Evolutionary conservation across 2,888 invertebrate genomes (phyloP), one percentile per base, ranked within the genome.

Genomic region (Synanthedon andrenaeformis): DNA sequence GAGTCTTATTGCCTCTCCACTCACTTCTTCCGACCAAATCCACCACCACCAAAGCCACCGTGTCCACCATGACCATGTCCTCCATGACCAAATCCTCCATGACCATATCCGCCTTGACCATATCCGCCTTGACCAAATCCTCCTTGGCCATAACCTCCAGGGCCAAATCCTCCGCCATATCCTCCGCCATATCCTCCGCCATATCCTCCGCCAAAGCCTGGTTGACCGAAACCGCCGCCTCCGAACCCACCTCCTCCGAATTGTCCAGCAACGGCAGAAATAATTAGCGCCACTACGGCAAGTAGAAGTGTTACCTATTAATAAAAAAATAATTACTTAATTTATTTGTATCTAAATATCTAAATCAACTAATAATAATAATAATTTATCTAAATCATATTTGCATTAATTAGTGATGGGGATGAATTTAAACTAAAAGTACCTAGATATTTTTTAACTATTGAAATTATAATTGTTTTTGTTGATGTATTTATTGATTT

Each of bases 81-180:
- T 11, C 60, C 59, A 17, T 51, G 56, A n/a, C 55, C 52, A 45
- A 42, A 52, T 1, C 54, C 54, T 0, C 48, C 42, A n/a, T 52
- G 54, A 14, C 63, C 62, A 13, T 49, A 59, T 0, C 62, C 60
- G 0, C 61, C 59, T 49, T 57, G 56, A 1, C 62, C 59, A 41
- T 51, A 59, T 0, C 64, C 59, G 10, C 60, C 59, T 19, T 50
- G 56, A n/a, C 55, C 52, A 45, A 45, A 54, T 3, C 54, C 54
- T 2, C 48, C 42, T 14, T 35, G n/a, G 23, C 53, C 53, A 14
- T 42, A 58, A 11, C 59, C 59, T 3, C 58, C 54, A 53, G 55
- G 56, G 2, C 60, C 60, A 48, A 52, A 58, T 19, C 61, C 59
- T 1, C 57, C 55, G 11, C 57, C 57, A 19, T 14, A 58, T 6